Evolutionary conservation across 1,140 invertebrate species (phyloP).

Genomic region (Acyrthosiphon pisum): DNA sequence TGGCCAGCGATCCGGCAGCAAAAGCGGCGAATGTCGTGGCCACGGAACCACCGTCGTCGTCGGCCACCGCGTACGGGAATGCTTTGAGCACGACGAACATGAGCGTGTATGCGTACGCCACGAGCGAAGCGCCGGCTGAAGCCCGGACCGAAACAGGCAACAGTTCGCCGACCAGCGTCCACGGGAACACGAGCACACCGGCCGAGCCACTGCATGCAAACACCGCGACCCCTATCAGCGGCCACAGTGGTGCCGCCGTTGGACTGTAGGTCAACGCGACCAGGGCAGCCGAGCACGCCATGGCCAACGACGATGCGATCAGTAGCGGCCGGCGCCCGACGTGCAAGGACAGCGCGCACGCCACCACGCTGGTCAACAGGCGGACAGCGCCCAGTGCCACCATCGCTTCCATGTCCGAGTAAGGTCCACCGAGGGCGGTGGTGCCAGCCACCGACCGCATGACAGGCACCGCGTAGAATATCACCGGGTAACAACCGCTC

Average conservation of each 20-base stretch:
- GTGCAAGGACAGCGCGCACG: conserved; percentile 66
- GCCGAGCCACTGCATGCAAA: conserved; percentile 68
- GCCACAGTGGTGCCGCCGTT: conserved; percentile 58
- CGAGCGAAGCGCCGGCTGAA: conserved; percentile 67
- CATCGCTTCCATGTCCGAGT: conserved; percentile 64
- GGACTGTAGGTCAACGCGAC: neutral
- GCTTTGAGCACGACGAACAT: conserved; percentile 73
- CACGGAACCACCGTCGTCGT: conserved; percentile 66
- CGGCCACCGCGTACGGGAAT: conserved; percentile 68
- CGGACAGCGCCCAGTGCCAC: conserved; percentile 66
- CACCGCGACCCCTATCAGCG: conserved; percentile 64
- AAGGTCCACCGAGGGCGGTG: conserved; percentile 62
- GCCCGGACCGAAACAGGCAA: conserved; percentile 64
- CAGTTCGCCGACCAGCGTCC: conserved; percentile 69
- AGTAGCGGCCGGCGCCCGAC: conserved; percentile 66
- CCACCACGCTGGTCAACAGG: conserved; percentile 66
- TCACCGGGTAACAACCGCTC: conserved; percentile 70
- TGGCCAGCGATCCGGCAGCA: conserved; percentile 67
- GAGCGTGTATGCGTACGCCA: conserved; percentile 70
- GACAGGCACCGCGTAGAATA: conserved; percentile 73
- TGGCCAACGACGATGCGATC: conserved; percentile 67
- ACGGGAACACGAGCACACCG: conserved; percentile 71
- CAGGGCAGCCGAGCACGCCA: conserved; percentile 62
- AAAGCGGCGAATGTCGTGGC: conserved; percentile 71
- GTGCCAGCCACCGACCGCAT: conserved; percentile 65